Evolutionary conservation across 2,113 vertebrate genomes (phyloP), one percentile per base, ranked within the genome.

Genomic region (Otocyon megalotis): DNA sequence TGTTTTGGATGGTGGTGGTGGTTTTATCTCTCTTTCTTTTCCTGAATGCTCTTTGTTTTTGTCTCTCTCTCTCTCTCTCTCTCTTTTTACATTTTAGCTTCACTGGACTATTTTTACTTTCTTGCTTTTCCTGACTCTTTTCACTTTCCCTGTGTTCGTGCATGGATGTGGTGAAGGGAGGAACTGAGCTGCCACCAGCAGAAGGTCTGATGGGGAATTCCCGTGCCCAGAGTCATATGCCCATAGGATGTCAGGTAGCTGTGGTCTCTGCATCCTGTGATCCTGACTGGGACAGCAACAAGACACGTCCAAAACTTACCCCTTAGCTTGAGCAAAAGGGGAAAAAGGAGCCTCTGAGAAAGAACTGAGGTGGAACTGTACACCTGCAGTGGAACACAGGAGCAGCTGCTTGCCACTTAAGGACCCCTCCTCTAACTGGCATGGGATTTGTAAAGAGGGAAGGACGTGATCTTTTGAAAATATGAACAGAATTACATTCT

Each of bases 371-470:
- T 79, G 32, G 32, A 92, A 85, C 37, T 69, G 53, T 2, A 5
- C 32, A 14, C 43, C 24, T 7, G 4, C 24, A 16, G 43, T 16
- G 26, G 74, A 50, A 4, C 6, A 72, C 20, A 82, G n/a, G 12
- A 80, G 63, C 48, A 53, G 32, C 28, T 48, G n/a, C 83, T 67
- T 88, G 30, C 83, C 32, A 11, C 2, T 14, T n/a, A 56, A 63
- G 65, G 35, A 53, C 43, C 2, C 80, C 67, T 67, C 72, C 32
- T 58, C 50, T 82, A 43, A 30, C 90, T 71, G n/a, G 53, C 54
- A 50, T 76, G 11, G 43, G 63, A n/a, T 58, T 87, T 90, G 53
- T 93, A 81, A 88, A 35, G 48, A 92, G 22, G 24, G 67, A 96
- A 28, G 28, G 37, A 35, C 54, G n/a, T 17, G 62, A 48, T 48